phyloP scores from a whole-genome alignment of 2,888 invertebrate species.

The Polydesmus complanatus region DNA sequence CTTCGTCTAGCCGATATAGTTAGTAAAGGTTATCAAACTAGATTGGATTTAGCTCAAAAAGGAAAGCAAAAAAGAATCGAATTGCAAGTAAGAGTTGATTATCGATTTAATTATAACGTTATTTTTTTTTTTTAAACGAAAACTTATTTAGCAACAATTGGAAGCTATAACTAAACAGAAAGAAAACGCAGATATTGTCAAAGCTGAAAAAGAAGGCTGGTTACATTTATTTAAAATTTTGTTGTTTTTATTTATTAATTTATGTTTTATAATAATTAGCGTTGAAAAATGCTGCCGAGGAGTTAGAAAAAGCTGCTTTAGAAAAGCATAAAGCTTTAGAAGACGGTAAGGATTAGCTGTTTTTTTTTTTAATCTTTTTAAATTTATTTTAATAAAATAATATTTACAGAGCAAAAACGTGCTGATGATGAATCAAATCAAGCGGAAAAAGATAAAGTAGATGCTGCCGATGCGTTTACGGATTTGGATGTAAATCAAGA shows the following conservation, averaged over 20 bases:
- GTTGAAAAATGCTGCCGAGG: conserved; percentile 56
- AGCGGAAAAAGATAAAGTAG: conserved; percentile 25
- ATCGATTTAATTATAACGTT: not conserved
- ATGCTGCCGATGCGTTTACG: conserved; percentile 45
- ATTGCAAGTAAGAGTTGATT: conserved; percentile 36
- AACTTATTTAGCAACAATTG: conserved; percentile 47
- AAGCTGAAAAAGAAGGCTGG: conserved; percentile 47
- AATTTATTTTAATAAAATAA: conserved; percentile 10
- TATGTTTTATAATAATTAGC: conserved; percentile 11
- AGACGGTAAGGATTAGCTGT: conserved; percentile 29
- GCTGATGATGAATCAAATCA: conserved; percentile 41
- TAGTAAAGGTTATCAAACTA: conserved; percentile 61
- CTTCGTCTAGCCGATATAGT: conserved; percentile 56
- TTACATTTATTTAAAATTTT: not conserved
- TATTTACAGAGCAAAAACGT: conserved; percentile 33
- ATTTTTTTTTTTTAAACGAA: conserved; percentile 11
- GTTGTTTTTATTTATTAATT: not conserved
- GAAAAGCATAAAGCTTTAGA: conserved; percentile 56
- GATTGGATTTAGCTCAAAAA: conserved; percentile 55
- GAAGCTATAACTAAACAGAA: conserved; percentile 55
- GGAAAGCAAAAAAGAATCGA: conserved; percentile 61
- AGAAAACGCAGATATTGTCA: conserved; percentile 61
- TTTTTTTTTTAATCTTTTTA: not conserved
- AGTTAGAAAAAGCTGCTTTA: conserved; percentile 56
- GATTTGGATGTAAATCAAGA: conserved; percentile 69